Percentiles rank a stretch among this genome's conserved stretches.
phyloP scores from a whole-genome alignment of 2,888 invertebrate species.

The Cryptophagus acutangulus region DNA sequence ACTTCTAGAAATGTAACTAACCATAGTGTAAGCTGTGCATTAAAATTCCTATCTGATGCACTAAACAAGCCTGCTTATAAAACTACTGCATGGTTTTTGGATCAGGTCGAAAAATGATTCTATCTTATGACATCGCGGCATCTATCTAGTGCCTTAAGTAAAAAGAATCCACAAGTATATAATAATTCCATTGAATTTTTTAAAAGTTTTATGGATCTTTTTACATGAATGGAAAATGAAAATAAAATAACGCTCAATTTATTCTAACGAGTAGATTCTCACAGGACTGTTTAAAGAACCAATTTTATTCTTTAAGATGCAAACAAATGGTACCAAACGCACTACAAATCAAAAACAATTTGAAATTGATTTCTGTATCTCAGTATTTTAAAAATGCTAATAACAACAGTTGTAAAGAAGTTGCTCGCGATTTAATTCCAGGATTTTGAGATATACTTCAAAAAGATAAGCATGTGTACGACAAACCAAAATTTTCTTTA shows the following conservation, averaged over 20 bases:
- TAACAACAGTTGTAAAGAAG: too few relatives aligned
- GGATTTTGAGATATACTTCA: too few relatives aligned
- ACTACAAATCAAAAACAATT: too few relatives aligned
- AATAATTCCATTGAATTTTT: slow-evolving; percentile 13
- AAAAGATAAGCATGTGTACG: too few relatives aligned
- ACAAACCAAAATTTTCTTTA: too few relatives aligned
- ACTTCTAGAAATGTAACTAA: slow-evolving; percentile 23
- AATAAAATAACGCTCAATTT: slow-evolving; percentile 11
- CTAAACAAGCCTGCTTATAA: slow-evolving; percentile 16
- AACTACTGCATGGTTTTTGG: slow-evolving; percentile 25
- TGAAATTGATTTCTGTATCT: too few relatives aligned
- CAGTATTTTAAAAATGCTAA: too few relatives aligned
- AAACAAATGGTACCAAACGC: too few relatives aligned
- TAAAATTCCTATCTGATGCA: slow-evolving; percentile 18
- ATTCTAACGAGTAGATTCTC: slow-evolving; percentile 8
- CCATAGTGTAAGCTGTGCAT: slow-evolving; percentile 18
- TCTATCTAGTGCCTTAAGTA: slow-evolving; percentile 18
- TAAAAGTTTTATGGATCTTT: slow-evolving; percentile 17
- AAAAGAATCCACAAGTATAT: slow-evolving; percentile 14
- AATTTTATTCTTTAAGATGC: slow-evolving; percentile 18
- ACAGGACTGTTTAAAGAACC: slow-evolving; percentile 25
- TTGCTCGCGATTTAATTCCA: too few relatives aligned
- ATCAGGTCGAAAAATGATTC: slow-evolving; percentile 23
- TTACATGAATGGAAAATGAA: slow-evolving; percentile 13
- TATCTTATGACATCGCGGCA: slow-evolving; percentile 22